A percentile compares a stretch with the other conserved stretches of the same genome.
Evolutionary conservation across 2,113 vertebrate species (phyloP).

Genomic region (Dipodomys merriami): DNA sequence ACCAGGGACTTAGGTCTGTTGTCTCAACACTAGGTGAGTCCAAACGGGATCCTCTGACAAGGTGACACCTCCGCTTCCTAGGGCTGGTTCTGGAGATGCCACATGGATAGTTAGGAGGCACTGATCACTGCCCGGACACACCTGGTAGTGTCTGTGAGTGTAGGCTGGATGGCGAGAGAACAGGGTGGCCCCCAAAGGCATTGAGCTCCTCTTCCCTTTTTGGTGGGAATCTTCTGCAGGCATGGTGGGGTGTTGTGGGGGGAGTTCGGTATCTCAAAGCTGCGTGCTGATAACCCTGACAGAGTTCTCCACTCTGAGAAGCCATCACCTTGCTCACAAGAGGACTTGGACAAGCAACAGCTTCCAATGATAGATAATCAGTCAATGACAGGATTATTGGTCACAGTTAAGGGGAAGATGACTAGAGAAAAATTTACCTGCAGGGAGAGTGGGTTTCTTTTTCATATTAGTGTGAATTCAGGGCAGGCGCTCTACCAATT

Average conservation of each 20-base stretch:
- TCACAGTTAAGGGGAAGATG: not conserved
- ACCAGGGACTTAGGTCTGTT: not conserved
- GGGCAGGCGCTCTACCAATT: too few relatives aligned
- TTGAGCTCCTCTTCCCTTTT: slow-evolving; percentile 57
- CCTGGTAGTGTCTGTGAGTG: not conserved
- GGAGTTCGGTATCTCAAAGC: too few relatives aligned
- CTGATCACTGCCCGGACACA: too few relatives aligned
- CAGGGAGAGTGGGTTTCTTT: not conserved
- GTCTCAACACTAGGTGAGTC: not conserved
- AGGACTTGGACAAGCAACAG: not conserved
- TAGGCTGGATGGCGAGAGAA: slow-evolving; percentile 56
- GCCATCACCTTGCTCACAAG: not conserved
- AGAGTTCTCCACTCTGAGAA: slow-evolving; percentile 44
- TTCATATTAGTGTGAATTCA: too few relatives aligned
- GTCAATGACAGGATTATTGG: not conserved
- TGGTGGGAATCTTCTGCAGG: not conserved
- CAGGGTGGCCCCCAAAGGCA: slow-evolving; percentile 60
- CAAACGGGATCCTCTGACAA: fast-evolving
- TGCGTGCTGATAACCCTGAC: not conserved
- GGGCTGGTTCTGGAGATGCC: not conserved
- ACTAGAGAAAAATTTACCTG: not conserved
- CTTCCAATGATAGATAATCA: not conserved
- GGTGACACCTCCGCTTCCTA: too few relatives aligned
- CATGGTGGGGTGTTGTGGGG: fast-evolving
- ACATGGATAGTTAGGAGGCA: not conserved